Evolutionary conservation across 1,140 invertebrate genomes (phyloP), one percentile per base, ranked within the genome.

Genomic region (Conopomorpha cramerella): DNA sequence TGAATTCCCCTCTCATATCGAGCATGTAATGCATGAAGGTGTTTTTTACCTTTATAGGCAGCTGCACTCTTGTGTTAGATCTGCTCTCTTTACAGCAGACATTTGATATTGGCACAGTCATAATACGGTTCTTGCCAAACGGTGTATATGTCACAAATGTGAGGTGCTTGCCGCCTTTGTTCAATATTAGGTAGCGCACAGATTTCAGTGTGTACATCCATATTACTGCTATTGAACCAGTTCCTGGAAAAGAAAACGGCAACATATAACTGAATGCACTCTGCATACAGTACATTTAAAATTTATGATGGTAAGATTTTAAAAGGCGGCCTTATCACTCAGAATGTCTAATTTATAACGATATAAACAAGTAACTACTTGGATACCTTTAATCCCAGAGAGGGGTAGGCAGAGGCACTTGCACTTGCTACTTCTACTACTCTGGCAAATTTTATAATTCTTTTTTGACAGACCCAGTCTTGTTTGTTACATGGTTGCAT

Each of bases 1-100:
- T 80, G 53, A 90, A 90, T 50, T 84, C 81, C 27, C 89, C 89
- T 36, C 77, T 77, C 86, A 86, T 88, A 56, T 90, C 88, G 11
- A 90, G 46, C 40, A 90, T 81, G 47, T 86, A 91, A 66, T 83
- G 83, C 29, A 89, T 81, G 30, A 55, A 64, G 44, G 77, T 79
- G 7, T 82, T 80, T 49, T 84, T 85, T 0, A 90, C 78, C 77
- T 90, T 90, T 14, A 91, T 48, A 0, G 88, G 85, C 8, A 90
- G 51, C 29, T 85, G 81, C 0, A 81, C 76, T 38, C 54, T 73
- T 0, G 83, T 79, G 12, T 59, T 46, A 16, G 50, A 53, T 16
- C 88, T 70, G 1, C 78, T 78, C 47, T 86, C 80, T 30, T 82
- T 64, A 25, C 83, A 85, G 38, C 80, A 85, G 1, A 89, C 65